Conservation (phyloP, 2,113 vertebrate species). For the Lepisosteus oculatus region DNA sequence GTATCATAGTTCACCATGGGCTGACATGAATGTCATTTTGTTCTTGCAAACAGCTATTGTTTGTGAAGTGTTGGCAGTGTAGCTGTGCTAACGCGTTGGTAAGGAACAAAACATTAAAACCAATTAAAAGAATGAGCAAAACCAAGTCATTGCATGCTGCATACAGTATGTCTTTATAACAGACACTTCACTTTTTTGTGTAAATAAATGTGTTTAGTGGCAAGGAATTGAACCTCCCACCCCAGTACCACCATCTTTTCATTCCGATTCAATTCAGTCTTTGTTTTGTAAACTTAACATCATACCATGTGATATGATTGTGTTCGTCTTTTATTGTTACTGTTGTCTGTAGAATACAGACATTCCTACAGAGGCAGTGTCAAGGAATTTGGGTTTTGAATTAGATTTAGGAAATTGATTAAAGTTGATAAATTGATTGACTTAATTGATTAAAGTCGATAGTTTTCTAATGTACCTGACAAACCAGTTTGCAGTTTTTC, state of each 20-base stretch:
- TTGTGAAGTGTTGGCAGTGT: slow-evolving; percentile 35
- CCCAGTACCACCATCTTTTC: neutral
- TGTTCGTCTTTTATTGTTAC: slow-evolving; percentile 34
- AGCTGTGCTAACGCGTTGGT: slow-evolving; percentile 2
- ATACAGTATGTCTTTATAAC: slow-evolving; percentile 48
- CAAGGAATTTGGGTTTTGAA: no score
- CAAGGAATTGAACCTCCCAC: slow-evolving; percentile 16
- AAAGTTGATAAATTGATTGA: no score
- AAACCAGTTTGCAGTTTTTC: neutral
- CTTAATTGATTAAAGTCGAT: no score
- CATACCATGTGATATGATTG: slow-evolving; percentile 19
- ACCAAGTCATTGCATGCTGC: slow-evolving; percentile 61
- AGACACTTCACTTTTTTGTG: slow-evolving; percentile 40
- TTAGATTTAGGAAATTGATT: no score
- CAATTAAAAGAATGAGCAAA: neutral
- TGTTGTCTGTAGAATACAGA: slow-evolving; percentile 5
- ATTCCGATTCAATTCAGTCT: slow-evolving; percentile 28
- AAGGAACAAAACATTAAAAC: slow-evolving; percentile 21
- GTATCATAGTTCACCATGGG: slow-evolving; percentile 5
- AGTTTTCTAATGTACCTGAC: no score
- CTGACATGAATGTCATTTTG: slow-evolving; percentile 24
- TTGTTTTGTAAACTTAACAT: slow-evolving; percentile 36
- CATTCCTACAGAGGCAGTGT: no score
- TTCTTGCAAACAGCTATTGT: slow-evolving; percentile 44
- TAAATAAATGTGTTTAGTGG: slow-evolving; percentile 52